These are phyloP conservation scores for Murina feae DNA, from an alignment of 2,113 vertebrate species.

Conservation along the genomic window DNA sequence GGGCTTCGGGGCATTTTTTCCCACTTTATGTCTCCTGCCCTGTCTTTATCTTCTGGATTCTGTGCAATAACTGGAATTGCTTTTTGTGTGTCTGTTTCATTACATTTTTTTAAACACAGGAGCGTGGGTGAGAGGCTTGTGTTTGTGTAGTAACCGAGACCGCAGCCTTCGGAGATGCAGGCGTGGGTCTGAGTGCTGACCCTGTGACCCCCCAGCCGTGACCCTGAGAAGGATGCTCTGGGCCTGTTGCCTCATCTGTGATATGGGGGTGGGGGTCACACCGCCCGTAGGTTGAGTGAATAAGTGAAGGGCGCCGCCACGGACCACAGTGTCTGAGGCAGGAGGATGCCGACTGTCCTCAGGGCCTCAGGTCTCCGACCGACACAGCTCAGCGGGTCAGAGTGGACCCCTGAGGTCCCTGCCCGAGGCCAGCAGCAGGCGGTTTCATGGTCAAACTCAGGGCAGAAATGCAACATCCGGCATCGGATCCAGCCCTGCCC, in stretches of 20 bases:
- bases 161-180: rapidly evolving
- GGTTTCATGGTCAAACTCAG: neutral
- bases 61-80: neutral
- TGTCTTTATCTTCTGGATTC: neutral
- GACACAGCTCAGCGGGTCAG: rapidly evolving
- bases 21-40: neutral
- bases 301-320: rapidly evolving
- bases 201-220: rapidly evolving
- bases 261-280: rapidly evolving
- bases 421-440: neutral
- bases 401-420: neutral
- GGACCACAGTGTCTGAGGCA: rapidly evolving
- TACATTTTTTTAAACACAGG: neutral
- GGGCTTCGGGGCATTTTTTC: rapidly evolving
- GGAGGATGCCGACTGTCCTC: neutral
- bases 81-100: neutral
- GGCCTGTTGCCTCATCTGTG: neutral
- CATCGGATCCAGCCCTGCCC: rapidly evolving
- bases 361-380: rapidly evolving
- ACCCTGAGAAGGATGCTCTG: neutral
- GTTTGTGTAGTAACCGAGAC: neutral
- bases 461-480: neutral
- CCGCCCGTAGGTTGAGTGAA: too few relatives aligned
- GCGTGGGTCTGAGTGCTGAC: neutral
- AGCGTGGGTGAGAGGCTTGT: rapidly evolving